Evolutionary conservation across 1,140 invertebrate species (phyloP), one percentile per base, ranked within the genome.

Genomic region (Andrena cerasifolii): DNA sequence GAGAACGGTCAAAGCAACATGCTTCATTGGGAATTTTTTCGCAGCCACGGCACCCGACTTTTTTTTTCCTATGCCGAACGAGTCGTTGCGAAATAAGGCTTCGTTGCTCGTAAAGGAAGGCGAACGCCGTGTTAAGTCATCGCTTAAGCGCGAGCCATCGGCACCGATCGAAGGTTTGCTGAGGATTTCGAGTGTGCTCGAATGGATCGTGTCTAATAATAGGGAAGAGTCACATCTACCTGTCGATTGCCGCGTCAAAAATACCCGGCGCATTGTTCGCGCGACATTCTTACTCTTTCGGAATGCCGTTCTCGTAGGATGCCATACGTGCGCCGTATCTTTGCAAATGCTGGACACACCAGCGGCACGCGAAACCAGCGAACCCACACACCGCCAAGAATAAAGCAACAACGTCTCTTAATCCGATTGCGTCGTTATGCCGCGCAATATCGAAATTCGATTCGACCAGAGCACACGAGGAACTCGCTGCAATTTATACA

Each of bases 101-200:
- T n/a, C 1, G 7, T 43, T 8, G n/a, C 24, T 24, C 8, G n/a
- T 10, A 16, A 33, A 65, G n/a, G 74, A 68, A 76, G 68, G 43
- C 73, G 53, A 68, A 76, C 28, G 53, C 16, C 45, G 40, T n/a
- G n/a, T 65, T 54, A 53, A 74, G 33, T 65, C 58, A 62, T 73
- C 56, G 12, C n/a, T 3, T 21, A 40, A 14, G 16, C 24, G 6
- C 24, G 10, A 3, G 26, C 26, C 26, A 8, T 56, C 8, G 54
- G 4, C 8, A 40, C 4, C n/a, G 26, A 75, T 54, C 18, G 40
- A 67, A 58, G 58, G 51, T 62, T 33, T 18, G 3, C 21, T 4
- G 47, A 4, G 10, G 26, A 78, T 62, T 72, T 78, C 47, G n/a
- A 36, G 51, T 5, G 45, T 40, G n/a, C 56, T 26, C n/a, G n/a